phyloP scores from a whole-genome alignment of 2,797 vertebrate genomes.

The Sparidentex hasta region DNA sequence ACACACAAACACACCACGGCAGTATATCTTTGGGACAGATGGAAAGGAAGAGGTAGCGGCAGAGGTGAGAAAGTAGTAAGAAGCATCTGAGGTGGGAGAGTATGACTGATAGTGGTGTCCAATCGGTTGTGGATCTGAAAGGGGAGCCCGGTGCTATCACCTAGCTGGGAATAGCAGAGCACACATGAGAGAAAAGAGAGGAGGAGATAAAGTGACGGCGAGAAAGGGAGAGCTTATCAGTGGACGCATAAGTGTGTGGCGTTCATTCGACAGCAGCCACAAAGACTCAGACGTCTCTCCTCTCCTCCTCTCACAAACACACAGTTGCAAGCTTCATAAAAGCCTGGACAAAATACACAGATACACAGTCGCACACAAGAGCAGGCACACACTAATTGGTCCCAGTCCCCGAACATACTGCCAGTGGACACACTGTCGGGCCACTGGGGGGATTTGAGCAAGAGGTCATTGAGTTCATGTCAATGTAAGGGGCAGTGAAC shows the following conservation, averaged over 20 bases:
- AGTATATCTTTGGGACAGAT: slow-evolving; percentile 54
- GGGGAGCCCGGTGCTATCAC: slow-evolving; percentile 17
- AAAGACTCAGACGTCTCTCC: slow-evolving; percentile 26
- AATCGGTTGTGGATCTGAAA: slow-evolving; percentile 59
- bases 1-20: slow-evolving; percentile 9
- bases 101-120: slow-evolving; percentile 38
- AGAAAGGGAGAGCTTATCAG: slow-evolving; percentile 16
- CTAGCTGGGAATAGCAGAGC: slow-evolving; percentile 24
- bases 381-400: slow-evolving; percentile 37
- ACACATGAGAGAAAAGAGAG: slow-evolving; percentile 29
- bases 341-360: slow-evolving; percentile 36
- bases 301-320: neutral
- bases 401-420: slow-evolving; percentile 26
- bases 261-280: slow-evolving; percentile 24
- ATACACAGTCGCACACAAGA: slow-evolving; percentile 35
- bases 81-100: slow-evolving; percentile 26
- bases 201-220: slow-evolving; percentile 26
- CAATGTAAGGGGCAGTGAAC: neutral
- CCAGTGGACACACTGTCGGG: neutral
- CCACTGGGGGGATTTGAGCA: slow-evolving; percentile 4
- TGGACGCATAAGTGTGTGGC: slow-evolving; percentile 17
- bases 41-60: slow-evolving; percentile 24
- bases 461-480: slow-evolving; percentile 25
- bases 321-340: slow-evolving; percentile 12
- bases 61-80: slow-evolving; percentile 52